Evolutionary conservation across 2,888 invertebrate species (phyloP), one percentile per base, ranked within the genome.

Genomic region (Tetrapedia diversipes): DNA sequence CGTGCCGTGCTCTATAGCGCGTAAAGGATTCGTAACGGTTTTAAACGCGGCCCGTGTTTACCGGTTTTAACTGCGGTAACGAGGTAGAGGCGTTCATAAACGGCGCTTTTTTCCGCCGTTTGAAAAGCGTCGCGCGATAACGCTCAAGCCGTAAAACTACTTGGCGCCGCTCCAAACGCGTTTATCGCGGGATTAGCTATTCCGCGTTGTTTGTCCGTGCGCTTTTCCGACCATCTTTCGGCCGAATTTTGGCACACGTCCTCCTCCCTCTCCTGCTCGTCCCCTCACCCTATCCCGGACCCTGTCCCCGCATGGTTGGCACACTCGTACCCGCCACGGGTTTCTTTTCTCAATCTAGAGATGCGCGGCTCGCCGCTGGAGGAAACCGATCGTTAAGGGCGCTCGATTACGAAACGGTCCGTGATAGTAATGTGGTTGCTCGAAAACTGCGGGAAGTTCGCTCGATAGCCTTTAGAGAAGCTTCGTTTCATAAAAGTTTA

Each of bases 111-210:
- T 67, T 63, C 67, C 27, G 39, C 37, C 49, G 57, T 66, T 72
- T 63, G 68, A 74, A 80, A 77, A 76, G 73, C 67, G 51, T 59
- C 53, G 45, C 56, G 41, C 51, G 75, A 78, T 71, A 81, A 64
- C 68, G 68, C 34, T 57, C 74, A 61, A 69, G 59, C 70, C 68
- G 61, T 72, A 77, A 80, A 83, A 81, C 77, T 75, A 66, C 77
- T 81, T 84, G 84, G 85, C 75, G 8, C 0, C 8, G 1, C 16
- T 75, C 83, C 85, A 79, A 79, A 47, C 63, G 64, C 83, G 83
- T 83, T 85, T 85, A 81, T 79, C 65, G 73, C 66, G 16, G 81
- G 70, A 85, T 84, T 85, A 84, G 81, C 85, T 71, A 79, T 83
- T 82, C 80, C 72, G 45, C 66, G 73, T 80, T 85, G 85, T 83